A percentile compares a stretch with the other conserved stretches of the same genome.
These are phyloP conservation scores for Pongo abelii DNA, from an alignment of 2,113 vertebrate species.

Conservation along the genomic window DNA sequence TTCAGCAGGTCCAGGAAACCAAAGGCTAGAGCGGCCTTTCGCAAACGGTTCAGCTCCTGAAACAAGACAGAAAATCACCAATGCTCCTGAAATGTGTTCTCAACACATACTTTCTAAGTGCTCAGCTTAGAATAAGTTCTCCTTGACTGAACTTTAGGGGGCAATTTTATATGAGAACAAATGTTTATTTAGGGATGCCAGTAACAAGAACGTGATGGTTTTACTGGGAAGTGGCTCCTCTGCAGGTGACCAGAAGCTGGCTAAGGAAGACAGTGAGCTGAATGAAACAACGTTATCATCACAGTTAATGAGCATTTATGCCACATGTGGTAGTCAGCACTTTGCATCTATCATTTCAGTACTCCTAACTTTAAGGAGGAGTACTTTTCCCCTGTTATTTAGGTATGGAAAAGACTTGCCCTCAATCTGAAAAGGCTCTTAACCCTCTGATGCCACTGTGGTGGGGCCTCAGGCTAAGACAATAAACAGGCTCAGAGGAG, in stretches of 20 bases:
- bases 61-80: neutral
- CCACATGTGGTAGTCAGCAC: neutral
- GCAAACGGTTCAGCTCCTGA: conserved; percentile 96
- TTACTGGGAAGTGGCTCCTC: neutral
- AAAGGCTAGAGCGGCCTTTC: conserved; percentile 96
- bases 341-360: neutral
- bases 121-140: neutral
- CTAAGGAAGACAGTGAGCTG: neutral
- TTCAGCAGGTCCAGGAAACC: conserved; percentile 98
- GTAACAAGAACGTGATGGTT: neutral
- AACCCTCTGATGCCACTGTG: neutral
- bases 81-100: neutral
- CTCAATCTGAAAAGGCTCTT: neutral
- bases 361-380: neutral
- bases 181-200: neutral
- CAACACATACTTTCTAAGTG: neutral
- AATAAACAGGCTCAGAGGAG: neutral
- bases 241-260: neutral
- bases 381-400: neutral
- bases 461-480: neutral
- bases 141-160: neutral
- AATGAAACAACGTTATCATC: too few species aligned
- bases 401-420: neutral
- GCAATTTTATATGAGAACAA: neutral
- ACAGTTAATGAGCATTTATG: neutral